Conservation (phyloP, 1,140 invertebrate species). For the Euura saliciscinereae region DNA sequence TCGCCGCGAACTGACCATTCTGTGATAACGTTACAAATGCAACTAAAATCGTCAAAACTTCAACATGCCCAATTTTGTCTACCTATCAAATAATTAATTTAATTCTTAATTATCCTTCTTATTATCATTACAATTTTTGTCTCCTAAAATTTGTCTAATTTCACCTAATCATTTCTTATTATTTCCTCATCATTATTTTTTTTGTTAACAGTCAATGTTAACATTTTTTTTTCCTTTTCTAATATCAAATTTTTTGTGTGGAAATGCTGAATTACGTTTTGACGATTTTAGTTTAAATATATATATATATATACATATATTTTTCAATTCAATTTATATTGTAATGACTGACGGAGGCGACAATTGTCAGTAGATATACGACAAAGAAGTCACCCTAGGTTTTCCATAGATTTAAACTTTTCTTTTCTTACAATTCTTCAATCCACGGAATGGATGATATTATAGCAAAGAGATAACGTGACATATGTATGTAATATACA, state of each 20-base stretch:
- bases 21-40: not conserved
- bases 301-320: not conserved
- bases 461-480: conserved; percentile 7
- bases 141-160: conserved; percentile 2
- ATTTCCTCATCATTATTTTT: not conserved
- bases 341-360: conserved; percentile 1
- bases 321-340: not conserved
- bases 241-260: not conserved
- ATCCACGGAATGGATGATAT: not conserved
- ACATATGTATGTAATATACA: not conserved
- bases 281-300: conserved; percentile 1
- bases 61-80: conserved; percentile 5
- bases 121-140: not conserved
- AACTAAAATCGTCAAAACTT: conserved; percentile 6
- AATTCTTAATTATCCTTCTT: conserved; percentile 2
- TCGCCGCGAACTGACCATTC: not conserved
- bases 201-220: not conserved
- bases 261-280: not conserved
- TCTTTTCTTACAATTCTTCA: not conserved
- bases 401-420: not conserved
- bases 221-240: not conserved
- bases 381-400: not conserved
- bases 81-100: not conserved
- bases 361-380: conserved; percentile 7
- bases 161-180: not conserved